Evolutionary conservation across 53 echinoderm and acorn worm genomes (phyloP).

Genomic region (Temnopleurus reevesii): DNA sequence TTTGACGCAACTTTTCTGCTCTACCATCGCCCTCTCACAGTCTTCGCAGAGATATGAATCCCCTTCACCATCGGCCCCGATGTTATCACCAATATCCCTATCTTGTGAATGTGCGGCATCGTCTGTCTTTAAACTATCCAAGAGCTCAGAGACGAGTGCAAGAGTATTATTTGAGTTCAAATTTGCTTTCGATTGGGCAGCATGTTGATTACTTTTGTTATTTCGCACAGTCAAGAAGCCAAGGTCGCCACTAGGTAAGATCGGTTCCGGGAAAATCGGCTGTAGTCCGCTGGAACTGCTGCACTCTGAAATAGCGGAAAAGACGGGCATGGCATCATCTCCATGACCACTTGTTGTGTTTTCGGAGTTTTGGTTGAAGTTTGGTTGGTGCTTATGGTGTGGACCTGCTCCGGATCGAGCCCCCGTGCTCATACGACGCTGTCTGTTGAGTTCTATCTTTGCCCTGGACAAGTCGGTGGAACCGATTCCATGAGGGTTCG

Average conservation of each 20-base stretch:
- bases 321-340: not conserved
- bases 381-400: not conserved
- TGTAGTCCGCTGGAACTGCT: not conserved
- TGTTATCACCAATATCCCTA: too few relatives aligned
- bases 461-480: not conserved
- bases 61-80: not conserved
- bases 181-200: not conserved
- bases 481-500: not conserved
- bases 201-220: not conserved
- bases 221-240: not conserved
- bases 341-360: not conserved
- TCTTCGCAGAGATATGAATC: slow-evolving; percentile 33
- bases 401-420: slow-evolving; percentile 4
- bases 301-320: not conserved
- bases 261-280: not conserved
- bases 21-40: not conserved
- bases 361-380: slow-evolving; percentile 3
- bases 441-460: slow-evolving; percentile 6
- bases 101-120: too few relatives aligned
- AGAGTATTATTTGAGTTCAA: not conserved
- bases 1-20: not conserved
- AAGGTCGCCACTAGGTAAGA: not conserved
- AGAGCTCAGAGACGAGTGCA: slow-evolving; percentile 1
- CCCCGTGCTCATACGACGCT: slow-evolving; percentile 20
- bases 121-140: not conserved